Evolutionary conservation across 2,888 invertebrate genomes (phyloP), one percentile per base, ranked within the genome.

Genomic region (Sesia apiformis): DNA sequence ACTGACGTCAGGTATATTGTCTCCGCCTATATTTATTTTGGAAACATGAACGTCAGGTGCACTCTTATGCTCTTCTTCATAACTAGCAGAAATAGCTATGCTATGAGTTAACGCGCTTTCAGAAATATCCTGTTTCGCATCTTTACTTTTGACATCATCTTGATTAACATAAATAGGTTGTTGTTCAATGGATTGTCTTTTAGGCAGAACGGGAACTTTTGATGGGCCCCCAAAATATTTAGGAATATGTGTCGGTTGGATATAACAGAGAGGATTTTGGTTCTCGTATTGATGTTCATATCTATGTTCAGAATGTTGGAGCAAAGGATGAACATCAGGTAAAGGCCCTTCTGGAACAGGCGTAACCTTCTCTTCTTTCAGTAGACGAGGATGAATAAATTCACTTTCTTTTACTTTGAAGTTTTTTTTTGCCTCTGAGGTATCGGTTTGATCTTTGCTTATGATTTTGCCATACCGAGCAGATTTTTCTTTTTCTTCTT

Each of bases 301-400:
- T 57, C 94, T 91, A 72, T 94, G 94, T 70, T 94, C 94, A 0
- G 95, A 95, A 78, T 95, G 95, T 69, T 95, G 95, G 38, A 94
- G 80, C 53, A 94, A 81, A 3, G 94, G 94, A 81, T 95, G 95
- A 52, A 79, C 84, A 65, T 84, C 88, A 54, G 82, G 90, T 53
- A 88, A 67, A 4, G 79, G 90, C 40, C 74, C 90, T 76, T 76
- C 89, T 55, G 78, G 90, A 41, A 88, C 79, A 3, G 90, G 90
- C 49, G 87, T 90, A 0, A 90, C 90, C 63, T 85, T 89, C 59
- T 84, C 90, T 70, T 88, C 90, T 68, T 87, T 90, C 51, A 90
- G 62, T 58, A 90, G 64, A 23, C 90, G 77, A 4, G 89, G 87
- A 63, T 90, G 89, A 61, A 89, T 87, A 57, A 86, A 85, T 55